Evolutionary conservation across 2,113 vertebrate species (phyloP), one percentile per base, ranked within the genome.

Genomic region (Boleophthalmus pectinirostris): DNA sequence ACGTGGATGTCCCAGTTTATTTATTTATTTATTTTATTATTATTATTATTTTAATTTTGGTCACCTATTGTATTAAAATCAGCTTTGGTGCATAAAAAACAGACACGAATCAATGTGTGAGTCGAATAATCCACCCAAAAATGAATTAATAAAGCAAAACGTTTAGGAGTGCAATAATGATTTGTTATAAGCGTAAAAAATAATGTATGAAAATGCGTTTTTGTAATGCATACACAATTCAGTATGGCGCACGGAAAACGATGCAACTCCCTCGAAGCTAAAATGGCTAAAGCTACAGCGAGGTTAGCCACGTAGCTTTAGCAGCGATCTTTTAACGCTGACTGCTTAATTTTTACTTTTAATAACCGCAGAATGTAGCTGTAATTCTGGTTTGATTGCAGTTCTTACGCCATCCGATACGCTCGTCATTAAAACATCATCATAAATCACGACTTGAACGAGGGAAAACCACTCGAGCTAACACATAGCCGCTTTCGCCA

Each of bases 401-500:
- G 20, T 8, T 29, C 14, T 33, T 24, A 15, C 8, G 11, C 14
- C 15, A 33, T 61, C 9, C 2, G 7, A 14, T 9, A 29, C 2
- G 25, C 25, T 9, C 10, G 25, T 61, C 7, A 33, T 33, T 18
- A 20, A 5, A 24, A 3, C 24, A 60, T 72, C 54, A 54, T 16
- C n/a, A 66, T 13, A 14, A 60, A 29, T 20, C 0, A 24, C 72
- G 57, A 8, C 33, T 8, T 29, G 15, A 61, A 61, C 20, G 58
- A 61, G 14, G 15, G 6, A n/a, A 29, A 61, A 33, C 7, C 14
- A n/a, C 18, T 53, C 38, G 0, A 14, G 82, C 74, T 90, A 91
- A 56, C 70, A 0, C 66, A 21, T 63, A 72, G 77, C 85, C 74
- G 76, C 68, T 75, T 78, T 88, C 89, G 88, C 89, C 89, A 92